phyloP scores from a whole-genome alignment of 2,888 invertebrate genomes.

The Cinara cedri region DNA sequence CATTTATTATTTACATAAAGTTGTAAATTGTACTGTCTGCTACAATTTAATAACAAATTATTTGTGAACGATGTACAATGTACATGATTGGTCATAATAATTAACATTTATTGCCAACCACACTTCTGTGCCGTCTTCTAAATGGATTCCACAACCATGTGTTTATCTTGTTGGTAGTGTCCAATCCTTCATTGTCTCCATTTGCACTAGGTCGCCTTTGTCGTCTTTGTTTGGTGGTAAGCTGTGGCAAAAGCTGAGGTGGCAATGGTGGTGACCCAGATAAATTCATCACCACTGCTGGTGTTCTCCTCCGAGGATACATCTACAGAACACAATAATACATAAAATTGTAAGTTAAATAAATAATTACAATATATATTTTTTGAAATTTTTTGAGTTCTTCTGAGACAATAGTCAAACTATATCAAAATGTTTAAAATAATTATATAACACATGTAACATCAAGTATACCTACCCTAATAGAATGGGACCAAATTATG shows the following conservation, averaged over 20 bases:
- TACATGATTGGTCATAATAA: background rate
- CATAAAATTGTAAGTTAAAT: background rate
- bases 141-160: conserved; percentile 48
- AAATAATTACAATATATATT: background rate
- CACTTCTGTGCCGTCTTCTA: conserved; percentile 1
- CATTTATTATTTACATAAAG: conserved; percentile 23
- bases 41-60: background rate
- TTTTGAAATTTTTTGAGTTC: too few species aligned
- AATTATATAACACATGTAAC: too few species aligned
- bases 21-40: background rate
- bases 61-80: background rate
- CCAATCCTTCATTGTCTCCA: background rate
- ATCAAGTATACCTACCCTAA: too few species aligned
- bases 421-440: too few species aligned
- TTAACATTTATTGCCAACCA: conserved; percentile 17
- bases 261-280: background rate
- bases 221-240: conserved; percentile 11
- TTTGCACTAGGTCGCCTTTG: conserved; percentile 13
- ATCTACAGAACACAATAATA: background rate
- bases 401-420: too few species aligned
- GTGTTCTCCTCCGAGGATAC: conserved; percentile 10
- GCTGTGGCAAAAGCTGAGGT: conserved; percentile 3
- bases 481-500: too few species aligned
- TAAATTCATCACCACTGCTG: too few species aligned
- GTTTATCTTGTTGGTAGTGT: background rate